Evolutionary conservation across 2,113 vertebrate genomes (phyloP).

Genomic region (Cyphomyrus plagiostoma): DNA sequence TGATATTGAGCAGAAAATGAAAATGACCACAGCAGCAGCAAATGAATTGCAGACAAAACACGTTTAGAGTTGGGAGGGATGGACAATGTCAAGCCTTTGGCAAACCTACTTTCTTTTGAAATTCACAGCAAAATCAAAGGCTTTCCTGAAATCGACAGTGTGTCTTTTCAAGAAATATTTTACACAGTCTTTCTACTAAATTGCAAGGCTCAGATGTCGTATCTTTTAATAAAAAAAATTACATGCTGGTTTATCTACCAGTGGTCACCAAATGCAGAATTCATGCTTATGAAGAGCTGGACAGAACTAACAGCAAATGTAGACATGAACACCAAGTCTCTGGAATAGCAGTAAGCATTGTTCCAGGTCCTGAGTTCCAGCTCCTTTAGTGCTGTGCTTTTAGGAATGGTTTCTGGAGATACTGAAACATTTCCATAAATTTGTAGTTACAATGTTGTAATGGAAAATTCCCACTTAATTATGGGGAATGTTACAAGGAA

Average conservation of each 20-base stretch:
- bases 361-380: not conserved
- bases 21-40: not conserved
- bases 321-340: not conserved
- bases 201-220: not conserved
- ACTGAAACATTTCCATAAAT: not conserved
- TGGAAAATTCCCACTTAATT: slow-evolving; percentile 7
- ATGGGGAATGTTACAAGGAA: not conserved
- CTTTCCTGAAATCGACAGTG: not conserved
- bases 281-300: not conserved
- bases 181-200: not conserved
- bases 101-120: not conserved
- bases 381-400: not conserved
- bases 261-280: not conserved
- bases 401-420: not conserved
- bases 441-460: not conserved
- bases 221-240: not conserved
- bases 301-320: not conserved
- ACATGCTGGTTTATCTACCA: not conserved
- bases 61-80: not conserved
- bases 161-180: not conserved
- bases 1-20: slow-evolving; percentile 1
- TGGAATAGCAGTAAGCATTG: not conserved
- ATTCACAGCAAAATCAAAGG: not conserved
- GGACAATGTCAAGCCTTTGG: not conserved
- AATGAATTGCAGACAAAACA: not conserved